phyloP scores from a whole-genome alignment of 2,888 invertebrate species.

The Yponomeuta malinellus region DNA sequence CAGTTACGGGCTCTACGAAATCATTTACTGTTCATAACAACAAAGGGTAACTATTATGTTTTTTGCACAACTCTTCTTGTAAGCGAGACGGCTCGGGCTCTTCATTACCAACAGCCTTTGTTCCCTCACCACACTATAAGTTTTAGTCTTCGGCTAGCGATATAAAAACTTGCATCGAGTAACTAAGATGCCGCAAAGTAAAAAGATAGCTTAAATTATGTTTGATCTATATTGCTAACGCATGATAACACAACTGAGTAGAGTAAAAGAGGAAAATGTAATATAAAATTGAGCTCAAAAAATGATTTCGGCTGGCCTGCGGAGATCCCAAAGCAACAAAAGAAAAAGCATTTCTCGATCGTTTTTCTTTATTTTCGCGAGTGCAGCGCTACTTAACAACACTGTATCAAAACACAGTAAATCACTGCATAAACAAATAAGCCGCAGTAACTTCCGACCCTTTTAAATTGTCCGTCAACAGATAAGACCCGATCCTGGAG shows the following conservation, averaged over 20 bases:
- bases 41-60: constrained; percentile 14
- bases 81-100: constrained; percentile 28
- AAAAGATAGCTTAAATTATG: background rate
- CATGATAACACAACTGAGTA: background rate
- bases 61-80: constrained; percentile 15
- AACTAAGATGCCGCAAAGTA: constrained; percentile 33
- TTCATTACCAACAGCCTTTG: constrained; percentile 48
- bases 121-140: constrained; percentile 46
- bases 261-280: background rate
- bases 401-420: constrained; percentile 16
- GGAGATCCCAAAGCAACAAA: background rate
- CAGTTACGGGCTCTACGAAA: constrained; percentile 1
- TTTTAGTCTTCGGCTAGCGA: constrained; percentile 45
- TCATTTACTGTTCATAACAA: constrained; percentile 13
- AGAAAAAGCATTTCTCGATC: background rate
- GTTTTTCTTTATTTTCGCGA: background rate
- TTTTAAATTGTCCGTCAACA: constrained; percentile 27
- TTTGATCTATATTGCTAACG: background rate
- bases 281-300: background rate
- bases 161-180: constrained; percentile 37
- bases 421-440: constrained; percentile 39
- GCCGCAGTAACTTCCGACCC: constrained; percentile 39
- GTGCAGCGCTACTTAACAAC: constrained; percentile 5
- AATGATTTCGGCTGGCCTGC: background rate
- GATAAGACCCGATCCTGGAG: constrained; percentile 31